Evolutionary conservation across 2,797 vertebrate genomes (phyloP).

Genomic region (Urocyon cinereoargenteus): DNA sequence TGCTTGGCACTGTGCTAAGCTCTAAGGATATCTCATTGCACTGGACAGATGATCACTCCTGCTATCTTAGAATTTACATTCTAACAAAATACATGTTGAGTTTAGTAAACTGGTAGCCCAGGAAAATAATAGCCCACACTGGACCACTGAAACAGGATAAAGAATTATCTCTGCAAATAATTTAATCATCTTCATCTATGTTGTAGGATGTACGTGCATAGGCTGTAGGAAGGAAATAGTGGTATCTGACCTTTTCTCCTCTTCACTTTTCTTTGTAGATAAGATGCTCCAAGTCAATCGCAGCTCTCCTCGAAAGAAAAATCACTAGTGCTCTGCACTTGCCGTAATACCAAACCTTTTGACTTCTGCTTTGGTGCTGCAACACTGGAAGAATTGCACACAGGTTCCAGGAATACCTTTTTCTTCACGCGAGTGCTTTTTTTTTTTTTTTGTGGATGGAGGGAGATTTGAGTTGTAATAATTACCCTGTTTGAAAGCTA

Average conservation of each 20-base stretch:
- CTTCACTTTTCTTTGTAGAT: conserved; percentile 84
- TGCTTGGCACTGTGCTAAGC: not conserved
- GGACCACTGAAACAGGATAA: not conserved
- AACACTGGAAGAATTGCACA: conserved; percentile 73
- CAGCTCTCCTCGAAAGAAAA: conserved; percentile 79
- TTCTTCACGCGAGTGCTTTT: no score
- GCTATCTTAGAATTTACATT: not conserved
- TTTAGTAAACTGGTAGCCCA: not conserved
- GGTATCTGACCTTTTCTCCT: conserved; percentile 57
- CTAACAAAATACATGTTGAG: not conserved
- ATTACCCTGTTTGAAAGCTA: conserved; percentile 84
- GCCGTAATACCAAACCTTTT: conserved; percentile 79
- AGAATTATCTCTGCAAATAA: not conserved
- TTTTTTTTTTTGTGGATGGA: conserved; percentile 77
- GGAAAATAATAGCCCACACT: not conserved
- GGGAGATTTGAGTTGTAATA: conserved; percentile 71
- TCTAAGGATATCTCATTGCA: not conserved
- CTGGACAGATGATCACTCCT: not conserved
- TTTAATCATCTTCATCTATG: not conserved
- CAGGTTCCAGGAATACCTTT: conserved; percentile 48
- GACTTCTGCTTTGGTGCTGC: conserved; percentile 77
- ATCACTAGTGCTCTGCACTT: conserved; percentile 77
- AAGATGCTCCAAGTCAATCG: conserved; percentile 75
- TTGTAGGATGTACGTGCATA: not conserved
- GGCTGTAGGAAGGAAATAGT: conserved; percentile 7